Evolutionary conservation across 2,113 vertebrate genomes (phyloP), one percentile per base, ranked within the genome.

Genomic region (Nicator chloris): DNA sequence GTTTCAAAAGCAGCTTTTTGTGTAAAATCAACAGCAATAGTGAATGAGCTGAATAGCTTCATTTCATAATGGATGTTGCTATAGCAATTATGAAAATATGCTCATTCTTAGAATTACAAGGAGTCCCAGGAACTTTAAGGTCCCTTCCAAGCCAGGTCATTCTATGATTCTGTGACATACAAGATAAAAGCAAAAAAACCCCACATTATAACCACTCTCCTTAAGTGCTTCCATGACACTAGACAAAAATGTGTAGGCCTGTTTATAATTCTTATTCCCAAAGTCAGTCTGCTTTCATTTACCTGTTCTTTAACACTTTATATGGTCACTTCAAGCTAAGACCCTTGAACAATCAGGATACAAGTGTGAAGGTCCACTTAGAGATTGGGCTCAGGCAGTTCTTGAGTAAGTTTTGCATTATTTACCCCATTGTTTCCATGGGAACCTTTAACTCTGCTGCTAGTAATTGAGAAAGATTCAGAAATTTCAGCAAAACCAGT

Each of bases 71-170:
- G 27, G 26, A 9, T 69, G 95, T 93, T 94, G 82, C 90, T 80
- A 80, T 82, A 71, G 57, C 92, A 92, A 95, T 90, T 40, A 76
- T 61, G 31, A 65, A 82, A 96, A 90, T 71, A 69, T 19, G 22
- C 31, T 72, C 64, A 37, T 57, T 84, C 57, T 76, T 79, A 82
- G 78, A 79, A 91, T 71, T 56, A 51, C 35, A 82, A 71, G 40
- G n/a, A 50, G 6, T 51, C 7, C 11, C 37, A 51, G 31, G 45
- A 68, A 31, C 45, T 60, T 73, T 21, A 45, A 30, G 19, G 16
- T 40, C 13, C 16, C 16, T 82, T 82, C 28, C 45, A 68, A n/a
- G 11, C 19, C 39, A n/a, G n/a, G 24, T 51, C 13, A n/a, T 60
- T 88, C 19, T 65, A 6, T 50, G 18, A 57, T 31, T 51, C 33